A percentile compares a stretch with the other conserved stretches of the same genome.
phyloP scores from a whole-genome alignment of 2,797 vertebrate species.

The Trematomus bernacchii region DNA sequence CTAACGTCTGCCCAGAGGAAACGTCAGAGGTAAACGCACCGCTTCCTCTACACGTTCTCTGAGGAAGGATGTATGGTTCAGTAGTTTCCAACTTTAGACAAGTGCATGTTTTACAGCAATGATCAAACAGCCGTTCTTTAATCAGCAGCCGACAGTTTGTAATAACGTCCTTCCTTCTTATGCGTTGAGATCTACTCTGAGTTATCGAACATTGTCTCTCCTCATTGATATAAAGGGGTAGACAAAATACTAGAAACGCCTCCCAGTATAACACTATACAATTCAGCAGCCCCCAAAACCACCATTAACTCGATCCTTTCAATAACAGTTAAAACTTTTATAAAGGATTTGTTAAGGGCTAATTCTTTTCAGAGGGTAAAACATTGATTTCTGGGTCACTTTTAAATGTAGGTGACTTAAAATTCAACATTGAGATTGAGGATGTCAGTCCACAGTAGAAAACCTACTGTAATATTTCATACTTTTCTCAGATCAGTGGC shows the following conservation, averaged over 20 bases:
- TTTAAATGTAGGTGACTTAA: slow-evolving; percentile 8
- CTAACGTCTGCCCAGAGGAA: slow-evolving; percentile 60
- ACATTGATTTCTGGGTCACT: slow-evolving; percentile 2
- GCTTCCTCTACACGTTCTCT: slow-evolving; percentile 60
- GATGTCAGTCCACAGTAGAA: slow-evolving; percentile 14
- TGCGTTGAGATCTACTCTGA: background rate
- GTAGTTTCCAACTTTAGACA: slow-evolving; percentile 32
- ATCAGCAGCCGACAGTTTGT: slow-evolving; percentile 31
- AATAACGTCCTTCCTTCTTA: slow-evolving; percentile 7
- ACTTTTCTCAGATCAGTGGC: slow-evolving; percentile 14
- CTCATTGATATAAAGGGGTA: background rate
- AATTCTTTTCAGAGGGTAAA: background rate
- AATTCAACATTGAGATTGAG: slow-evolving; percentile 10
- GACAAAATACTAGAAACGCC: slow-evolving; percentile 33
- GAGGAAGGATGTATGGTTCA: slow-evolving; percentile 31
- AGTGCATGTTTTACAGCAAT: slow-evolving; percentile 37
- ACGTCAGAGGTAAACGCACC: slow-evolving; percentile 32
- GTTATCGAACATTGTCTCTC: slow-evolving; percentile 5
- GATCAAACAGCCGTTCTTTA: slow-evolving; percentile 35
- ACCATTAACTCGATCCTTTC: background rate
- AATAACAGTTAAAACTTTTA: background rate
- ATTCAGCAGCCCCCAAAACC: slow-evolving; percentile 21
- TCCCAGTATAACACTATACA: slow-evolving; percentile 11
- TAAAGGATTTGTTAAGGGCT: slow-evolving; percentile 13
- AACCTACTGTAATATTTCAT: background rate